Evolutionary conservation across 2,113 vertebrate species (phyloP).

Genomic region (Trogon melanurus): DNA sequence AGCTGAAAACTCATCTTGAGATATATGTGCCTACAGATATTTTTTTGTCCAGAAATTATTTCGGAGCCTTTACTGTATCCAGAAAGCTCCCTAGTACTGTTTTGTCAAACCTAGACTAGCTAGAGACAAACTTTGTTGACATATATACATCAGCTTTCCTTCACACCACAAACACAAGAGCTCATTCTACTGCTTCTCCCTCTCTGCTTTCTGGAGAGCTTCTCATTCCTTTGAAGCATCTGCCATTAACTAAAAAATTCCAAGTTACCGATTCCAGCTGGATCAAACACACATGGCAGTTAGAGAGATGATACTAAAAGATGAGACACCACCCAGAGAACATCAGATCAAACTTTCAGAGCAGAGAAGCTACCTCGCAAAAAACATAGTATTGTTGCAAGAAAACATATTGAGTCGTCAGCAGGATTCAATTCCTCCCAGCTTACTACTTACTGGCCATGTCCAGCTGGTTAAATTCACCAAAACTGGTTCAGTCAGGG

Average conservation of each 20-base stretch:
- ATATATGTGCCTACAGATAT: not conserved
- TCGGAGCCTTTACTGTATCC: not conserved
- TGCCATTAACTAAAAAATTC: not conserved
- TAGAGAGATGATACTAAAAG: not conserved
- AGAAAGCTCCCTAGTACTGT: accelerated
- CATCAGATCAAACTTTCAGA: not conserved
- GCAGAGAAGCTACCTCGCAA: not conserved
- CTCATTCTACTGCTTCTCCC: not conserved
- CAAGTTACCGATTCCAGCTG: not conserved
- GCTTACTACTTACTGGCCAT: not conserved
- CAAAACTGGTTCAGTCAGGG: not conserved
- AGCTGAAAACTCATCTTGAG: not conserved
- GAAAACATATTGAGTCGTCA: not conserved
- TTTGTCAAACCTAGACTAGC: not conserved
- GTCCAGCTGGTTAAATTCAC: not conserved
- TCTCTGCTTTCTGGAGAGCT: not conserved
- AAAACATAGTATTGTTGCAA: not conserved
- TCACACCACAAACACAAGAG: not conserved
- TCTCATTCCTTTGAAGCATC: not conserved
- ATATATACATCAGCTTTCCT: not conserved
- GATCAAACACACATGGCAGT: not conserved
- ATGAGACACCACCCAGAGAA: not conserved
- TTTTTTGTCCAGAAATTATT: not conserved
- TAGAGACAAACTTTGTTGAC: not conserved
- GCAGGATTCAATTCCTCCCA: not conserved